Percentiles rank a stretch among this genome's conserved stretches.
phyloP scores from a whole-genome alignment of 1,140 invertebrate genomes.

The Drosophila yakuba region DNA sequence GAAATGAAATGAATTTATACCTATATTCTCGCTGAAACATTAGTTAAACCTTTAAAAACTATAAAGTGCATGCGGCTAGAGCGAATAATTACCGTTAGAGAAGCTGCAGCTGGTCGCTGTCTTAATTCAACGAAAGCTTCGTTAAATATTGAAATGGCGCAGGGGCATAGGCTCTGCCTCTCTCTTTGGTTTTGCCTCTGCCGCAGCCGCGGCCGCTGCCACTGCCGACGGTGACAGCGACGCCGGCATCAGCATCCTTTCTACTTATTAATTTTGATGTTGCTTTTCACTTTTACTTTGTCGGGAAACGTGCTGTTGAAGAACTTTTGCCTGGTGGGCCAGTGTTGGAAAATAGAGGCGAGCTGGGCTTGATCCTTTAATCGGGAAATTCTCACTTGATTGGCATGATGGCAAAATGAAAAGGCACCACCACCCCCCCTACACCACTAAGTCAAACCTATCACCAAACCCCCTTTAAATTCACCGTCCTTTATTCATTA shows the following conservation, averaged over 20 bases:
- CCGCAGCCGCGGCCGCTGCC: slow-evolving; percentile 13
- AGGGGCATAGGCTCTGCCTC: slow-evolving; percentile 30
- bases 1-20: too few species aligned
- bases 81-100: slow-evolving; percentile 14
- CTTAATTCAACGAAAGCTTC: slow-evolving; percentile 63
- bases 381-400: slow-evolving; percentile 13
- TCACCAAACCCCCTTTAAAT: not conserved
- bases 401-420: slow-evolving; percentile 18
- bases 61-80: slow-evolving; percentile 7
- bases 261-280: slow-evolving; percentile 82
- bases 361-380: slow-evolving; percentile 10
- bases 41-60: slow-evolving; percentile 7
- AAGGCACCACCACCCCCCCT: not conserved
- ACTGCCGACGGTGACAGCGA: slow-evolving; percentile 28
- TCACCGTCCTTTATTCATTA: slow-evolving; percentile 21
- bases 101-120: slow-evolving; percentile 31
- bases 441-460: not conserved
- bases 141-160: slow-evolving; percentile 73
- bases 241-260: slow-evolving; percentile 69
- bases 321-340: slow-evolving; percentile 2
- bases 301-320: slow-evolving; percentile 59
- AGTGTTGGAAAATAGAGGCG: slow-evolving; percentile 34
- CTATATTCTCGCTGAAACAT: not conserved
- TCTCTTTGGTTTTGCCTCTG: slow-evolving; percentile 2
- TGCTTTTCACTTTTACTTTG: slow-evolving; percentile 84